Conservation (phyloP, 1,140 invertebrate genomes). For the Telenomus remus region DNA sequence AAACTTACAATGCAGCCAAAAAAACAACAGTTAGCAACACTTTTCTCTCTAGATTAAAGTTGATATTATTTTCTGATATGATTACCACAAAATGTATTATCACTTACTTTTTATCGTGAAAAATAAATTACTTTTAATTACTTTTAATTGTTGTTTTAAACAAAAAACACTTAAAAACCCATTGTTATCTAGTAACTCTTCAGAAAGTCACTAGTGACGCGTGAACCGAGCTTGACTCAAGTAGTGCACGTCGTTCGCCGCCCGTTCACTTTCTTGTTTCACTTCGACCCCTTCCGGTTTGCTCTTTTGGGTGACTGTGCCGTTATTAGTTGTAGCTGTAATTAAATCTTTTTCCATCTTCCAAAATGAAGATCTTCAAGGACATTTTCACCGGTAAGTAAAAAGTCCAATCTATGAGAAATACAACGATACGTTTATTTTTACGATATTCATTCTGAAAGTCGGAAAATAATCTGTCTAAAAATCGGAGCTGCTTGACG, state of each 20-base stretch:
- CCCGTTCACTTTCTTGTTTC: slow-evolving; percentile 15
- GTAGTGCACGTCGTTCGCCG: slow-evolving; percentile 13
- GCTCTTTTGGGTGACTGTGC: slow-evolving; percentile 77
- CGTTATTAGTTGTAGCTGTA: slow-evolving; percentile 80
- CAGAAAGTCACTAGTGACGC: no score
- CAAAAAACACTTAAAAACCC: no score
- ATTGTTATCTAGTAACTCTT: no score
- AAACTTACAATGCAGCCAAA: no score
- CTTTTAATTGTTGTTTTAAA: no score
- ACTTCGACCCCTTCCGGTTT: slow-evolving; percentile 77
- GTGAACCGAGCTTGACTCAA: slow-evolving; percentile 11
- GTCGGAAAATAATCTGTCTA: background rate
- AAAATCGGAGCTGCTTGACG: slow-evolving; percentile 28
- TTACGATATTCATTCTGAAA: slow-evolving; percentile 7
- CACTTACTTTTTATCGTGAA: no score
- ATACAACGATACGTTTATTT: slow-evolving; percentile 56
- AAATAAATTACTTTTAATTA: no score
- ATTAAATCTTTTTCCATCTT: slow-evolving; percentile 81
- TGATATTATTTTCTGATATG: no score
- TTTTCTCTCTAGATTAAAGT: no score
- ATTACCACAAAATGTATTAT: no score
- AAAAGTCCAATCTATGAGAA: slow-evolving; percentile 1
- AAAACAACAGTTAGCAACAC: no score
- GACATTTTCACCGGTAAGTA: slow-evolving; percentile 92
- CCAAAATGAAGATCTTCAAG: slow-evolving; percentile 96